A percentile compares a stretch with the other conserved stretches of the same genome.
Evolutionary conservation across 2,113 vertebrate genomes (phyloP).

Genomic region (Vimba vimba): DNA sequence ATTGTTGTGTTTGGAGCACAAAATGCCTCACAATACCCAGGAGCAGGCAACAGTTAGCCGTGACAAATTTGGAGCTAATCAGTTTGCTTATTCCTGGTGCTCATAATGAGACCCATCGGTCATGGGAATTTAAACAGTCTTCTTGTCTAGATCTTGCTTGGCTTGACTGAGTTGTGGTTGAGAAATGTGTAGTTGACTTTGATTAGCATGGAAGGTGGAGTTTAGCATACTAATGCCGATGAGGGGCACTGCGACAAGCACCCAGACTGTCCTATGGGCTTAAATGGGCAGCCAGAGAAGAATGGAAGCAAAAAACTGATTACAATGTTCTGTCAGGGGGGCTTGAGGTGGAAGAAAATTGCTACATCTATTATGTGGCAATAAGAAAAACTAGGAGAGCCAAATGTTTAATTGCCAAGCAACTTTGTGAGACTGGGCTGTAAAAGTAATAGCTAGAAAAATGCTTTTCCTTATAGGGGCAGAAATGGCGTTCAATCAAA

Average conservation of each 20-base stretch:
- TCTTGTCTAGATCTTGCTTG: slow-evolving; percentile 14
- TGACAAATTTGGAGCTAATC: slow-evolving; percentile 26
- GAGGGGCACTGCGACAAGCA: slow-evolving; percentile 61
- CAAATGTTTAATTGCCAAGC: slow-evolving; percentile 49
- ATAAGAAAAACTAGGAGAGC: slow-evolving; percentile 58
- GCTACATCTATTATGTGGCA: slow-evolving; percentile 67
- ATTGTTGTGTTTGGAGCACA: neutral
- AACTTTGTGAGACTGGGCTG: slow-evolving; percentile 22
- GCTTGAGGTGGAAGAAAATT: slow-evolving; percentile 67
- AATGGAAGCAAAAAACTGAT: slow-evolving; percentile 65
- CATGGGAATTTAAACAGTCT: slow-evolving; percentile 24
- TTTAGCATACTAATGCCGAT: slow-evolving; percentile 68
- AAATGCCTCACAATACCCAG: slow-evolving; percentile 25
- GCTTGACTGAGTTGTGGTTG: slow-evolving; percentile 24
- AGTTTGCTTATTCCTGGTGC: slow-evolving; percentile 12
- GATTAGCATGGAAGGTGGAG: slow-evolving; percentile 2
- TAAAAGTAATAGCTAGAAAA: slow-evolving; percentile 41
- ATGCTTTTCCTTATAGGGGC: slow-evolving; percentile 20
- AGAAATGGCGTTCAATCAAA: slow-evolving; percentile 22
- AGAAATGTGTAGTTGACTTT: slow-evolving; percentile 26
- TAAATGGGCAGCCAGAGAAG: slow-evolving; percentile 60
- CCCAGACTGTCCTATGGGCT: slow-evolving; percentile 63
- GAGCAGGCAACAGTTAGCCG: slow-evolving; percentile 61
- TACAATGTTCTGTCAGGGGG: slow-evolving; percentile 64
- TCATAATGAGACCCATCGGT: slow-evolving; percentile 32